Base-by-base conservation (phyloP, 2,797 vertebrate species). In the Semaprochilodus insignis region DNA sequence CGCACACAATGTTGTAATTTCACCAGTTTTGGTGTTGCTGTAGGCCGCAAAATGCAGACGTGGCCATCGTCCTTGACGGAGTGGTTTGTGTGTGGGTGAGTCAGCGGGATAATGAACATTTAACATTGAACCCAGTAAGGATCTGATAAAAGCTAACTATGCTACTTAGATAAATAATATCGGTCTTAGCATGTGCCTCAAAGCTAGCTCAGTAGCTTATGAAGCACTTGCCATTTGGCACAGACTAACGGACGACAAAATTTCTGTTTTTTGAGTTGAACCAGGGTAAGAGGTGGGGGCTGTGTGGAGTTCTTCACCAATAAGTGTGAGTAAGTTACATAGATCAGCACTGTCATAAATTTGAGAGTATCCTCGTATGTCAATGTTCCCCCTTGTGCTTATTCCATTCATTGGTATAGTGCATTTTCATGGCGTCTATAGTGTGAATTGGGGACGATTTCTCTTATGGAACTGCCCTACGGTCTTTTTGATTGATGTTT, bases 161-260 rank as follows among this genome's bases (percentile, higher is more conserved):
- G 17, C 60, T 63, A 27, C 25, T 27, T 10, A 63, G 25, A 31
- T 65, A 31, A 65, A 15, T 34, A 65, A 14, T 40, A n/a, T 44
- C n/a, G 66, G 36, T n/a, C 66, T 69, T 13, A 40, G 36, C 34
- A 69, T n/a, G 17, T 69, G 66, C 66, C 66, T 69, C 19, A 69
- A 69, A 44, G 19, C 19, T n/a, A 44, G 66, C 3, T 10, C 17
- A 2, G 6, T 36, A 21, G 21, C 66, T 69, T n/a, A 44, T 44
- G 36, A 69, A 69, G 66, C 66, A 69, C 36, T 21, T 69, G 21
- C 65, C 31, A 66, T 36, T 66, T 40, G 3, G 65, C 34, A 63
- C 13, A 63, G 34, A 36, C 14, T 65, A 17, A 65, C 17, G 4
- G n/a, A 25, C 16, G 6, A 62, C 59, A 62, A 16, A 15, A 4